Evolutionary conservation across 2,888 invertebrate species (phyloP).

Genomic region (Tetragonula carbonaria): DNA sequence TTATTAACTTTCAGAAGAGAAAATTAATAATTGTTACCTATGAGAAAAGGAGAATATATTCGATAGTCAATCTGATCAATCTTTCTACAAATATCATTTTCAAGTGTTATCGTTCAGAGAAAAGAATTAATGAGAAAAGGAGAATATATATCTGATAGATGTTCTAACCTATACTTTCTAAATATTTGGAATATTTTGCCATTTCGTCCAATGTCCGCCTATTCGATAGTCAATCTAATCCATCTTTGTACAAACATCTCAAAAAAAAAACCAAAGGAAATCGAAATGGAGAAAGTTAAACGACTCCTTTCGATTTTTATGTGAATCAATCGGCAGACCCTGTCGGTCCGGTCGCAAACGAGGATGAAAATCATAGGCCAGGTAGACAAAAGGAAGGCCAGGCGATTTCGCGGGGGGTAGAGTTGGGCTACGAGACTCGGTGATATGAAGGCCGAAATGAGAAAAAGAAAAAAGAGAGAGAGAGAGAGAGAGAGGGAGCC

Average conservation of each 20-base stretch:
- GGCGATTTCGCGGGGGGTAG: neutral
- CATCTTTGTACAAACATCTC: neutral
- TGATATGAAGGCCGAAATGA: conserved; percentile 24
- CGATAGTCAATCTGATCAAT: no score
- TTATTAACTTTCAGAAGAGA: no score
- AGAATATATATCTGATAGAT: no score
- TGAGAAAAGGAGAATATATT: no score
- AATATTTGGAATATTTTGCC: no score
- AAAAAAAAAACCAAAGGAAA: neutral
- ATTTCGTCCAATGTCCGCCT: no score
- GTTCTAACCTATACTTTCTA: no score
- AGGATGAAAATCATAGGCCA: conserved; percentile 33
- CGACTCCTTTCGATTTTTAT: conserved; percentile 12
- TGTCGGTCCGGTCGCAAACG: neutral
- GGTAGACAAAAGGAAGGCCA: conserved; percentile 44
- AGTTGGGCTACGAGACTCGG: neutral
- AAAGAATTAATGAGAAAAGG: no score
- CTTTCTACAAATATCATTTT: no score
- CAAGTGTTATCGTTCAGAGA: no score
- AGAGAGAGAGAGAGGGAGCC: conserved; percentile 21
- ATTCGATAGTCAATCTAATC: no score
- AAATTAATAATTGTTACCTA: no score
- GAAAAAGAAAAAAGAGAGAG: conserved; percentile 26
- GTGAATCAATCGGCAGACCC: neutral
- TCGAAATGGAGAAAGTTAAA: neutral